Base-by-base conservation (phyloP, 64 coral and sea anemone genomes). In the Hydrozoanthus tunicans region DNA sequence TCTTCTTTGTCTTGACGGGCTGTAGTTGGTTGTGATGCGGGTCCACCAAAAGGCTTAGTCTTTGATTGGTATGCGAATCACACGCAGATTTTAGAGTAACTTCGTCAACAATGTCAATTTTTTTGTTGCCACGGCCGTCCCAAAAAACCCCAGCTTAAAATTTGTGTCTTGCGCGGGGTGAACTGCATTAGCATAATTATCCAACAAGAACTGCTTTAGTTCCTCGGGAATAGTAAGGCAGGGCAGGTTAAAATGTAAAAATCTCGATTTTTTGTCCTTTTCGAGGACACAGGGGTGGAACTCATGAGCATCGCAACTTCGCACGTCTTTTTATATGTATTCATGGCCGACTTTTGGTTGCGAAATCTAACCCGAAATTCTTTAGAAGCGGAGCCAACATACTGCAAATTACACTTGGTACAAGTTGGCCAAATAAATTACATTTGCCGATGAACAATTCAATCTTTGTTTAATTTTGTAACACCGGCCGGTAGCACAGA, bases 31-130 rank as follows among this genome's bases (percentile, higher is more conserved):
- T 25, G 72, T 75, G 57, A 14, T 90, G 72, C 78, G 86, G 86
- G 76, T 90, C 73, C 25, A 62, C 86, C 73, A 59, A 90, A 53
- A 90, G 43, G 53, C 70, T 61, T 51, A 90, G 9, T 27, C 86
- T 74, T 74, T 24, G 11, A 77, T 56, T 3, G 58, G 53, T 61
- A 17, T 60, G 14, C 71, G 52, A 15, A 26, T 76, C 53, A 59
- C 64, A 90, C 10, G 86, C 86, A 27, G 70, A 70, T 58, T 73
- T 59, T 32, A 90, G 86, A 23, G 86, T 77, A 5, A 11, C 51
- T 77, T 62, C 15, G 67, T 90, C 86, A 12, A 90, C 17, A 51
- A 90, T 90, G 51, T 90, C 86, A 77, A 90, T 78, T 51, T 90
- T 90, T 77, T 53, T 73, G 72, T 90, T 90, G 53, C 86, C 86